A percentile compares a stretch with the other conserved stretches of the same genome.
These are phyloP conservation scores for Leptogaster cylindrica DNA, from an alignment of 2,888 invertebrate genomes.

Conservation along the genomic window DNA sequence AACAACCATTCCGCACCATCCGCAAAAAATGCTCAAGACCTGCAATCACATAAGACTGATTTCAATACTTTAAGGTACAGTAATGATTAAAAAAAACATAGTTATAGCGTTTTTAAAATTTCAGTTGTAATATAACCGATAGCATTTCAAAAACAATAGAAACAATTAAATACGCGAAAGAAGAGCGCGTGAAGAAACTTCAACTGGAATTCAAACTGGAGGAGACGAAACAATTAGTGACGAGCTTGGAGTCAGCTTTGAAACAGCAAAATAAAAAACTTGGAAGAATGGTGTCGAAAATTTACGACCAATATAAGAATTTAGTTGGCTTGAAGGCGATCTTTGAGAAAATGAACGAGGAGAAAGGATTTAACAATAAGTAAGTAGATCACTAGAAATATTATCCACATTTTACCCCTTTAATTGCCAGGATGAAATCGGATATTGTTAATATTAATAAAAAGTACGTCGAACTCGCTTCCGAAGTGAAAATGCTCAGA, in stretches of 20 bases:
- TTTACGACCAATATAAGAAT: slow-evolving; percentile 55
- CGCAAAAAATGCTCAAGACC: no score
- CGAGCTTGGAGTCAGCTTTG: slow-evolving; percentile 51
- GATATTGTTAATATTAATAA: slow-evolving; percentile 55
- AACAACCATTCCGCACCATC: no score
- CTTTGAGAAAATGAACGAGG: slow-evolving; percentile 54
- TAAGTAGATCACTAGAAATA: slow-evolving; percentile 44
- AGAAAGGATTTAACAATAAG: slow-evolving; percentile 53
- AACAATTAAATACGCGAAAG: slow-evolving; percentile 55
- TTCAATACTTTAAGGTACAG: no score
- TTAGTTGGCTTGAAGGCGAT: slow-evolving; percentile 56
- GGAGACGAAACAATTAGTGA: slow-evolving; percentile 54
- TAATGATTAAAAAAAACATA: no score
- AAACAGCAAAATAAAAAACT: slow-evolving; percentile 55
- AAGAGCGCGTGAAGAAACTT: slow-evolving; percentile 54
- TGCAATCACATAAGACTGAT: no score
- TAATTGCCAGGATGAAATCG: slow-evolving; percentile 39
- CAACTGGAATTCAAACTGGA: slow-evolving; percentile 54
- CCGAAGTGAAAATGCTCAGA: slow-evolving; percentile 57
- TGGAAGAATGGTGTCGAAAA: slow-evolving; percentile 56
- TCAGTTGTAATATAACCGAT: slow-evolving; percentile 54
- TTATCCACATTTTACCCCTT: not conserved
- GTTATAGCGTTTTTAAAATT: slow-evolving; percentile 11
- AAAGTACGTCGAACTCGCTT: slow-evolving; percentile 54
- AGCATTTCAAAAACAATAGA: slow-evolving; percentile 56